phyloP scores from a whole-genome alignment of 1,140 invertebrate species.

The Telenomus remus region DNA sequence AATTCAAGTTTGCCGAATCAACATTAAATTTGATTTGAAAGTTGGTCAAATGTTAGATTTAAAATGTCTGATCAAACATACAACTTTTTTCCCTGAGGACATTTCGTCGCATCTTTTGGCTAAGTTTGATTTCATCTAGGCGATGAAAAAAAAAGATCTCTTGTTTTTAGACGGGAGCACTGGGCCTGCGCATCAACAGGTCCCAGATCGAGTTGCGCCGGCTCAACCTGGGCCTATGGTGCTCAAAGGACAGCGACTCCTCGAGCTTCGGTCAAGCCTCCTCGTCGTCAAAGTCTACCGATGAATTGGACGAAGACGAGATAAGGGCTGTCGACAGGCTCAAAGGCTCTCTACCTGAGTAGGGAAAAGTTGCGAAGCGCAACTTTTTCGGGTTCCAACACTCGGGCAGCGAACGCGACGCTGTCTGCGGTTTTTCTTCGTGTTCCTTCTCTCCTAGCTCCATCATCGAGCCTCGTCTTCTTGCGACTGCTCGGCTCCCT shows the following conservation, averaged over 20 bases:
- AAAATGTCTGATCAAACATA: too few relatives aligned
- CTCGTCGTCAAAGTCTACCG: constrained; percentile 71
- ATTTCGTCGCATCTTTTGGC: not conserved
- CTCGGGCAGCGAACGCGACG: constrained; percentile 71
- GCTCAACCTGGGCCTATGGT: constrained; percentile 58
- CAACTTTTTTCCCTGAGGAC: too few relatives aligned
- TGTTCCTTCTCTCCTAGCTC: constrained; percentile 68
- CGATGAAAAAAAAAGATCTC: constrained; percentile 40
- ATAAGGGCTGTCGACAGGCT: constrained; percentile 71
- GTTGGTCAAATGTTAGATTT: not conserved
- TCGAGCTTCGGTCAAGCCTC: constrained; percentile 69
- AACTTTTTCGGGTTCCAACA: constrained; percentile 68
- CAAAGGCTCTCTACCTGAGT: constrained; percentile 61
- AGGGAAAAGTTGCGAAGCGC: constrained; percentile 66
- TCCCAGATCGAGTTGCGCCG: constrained; percentile 63
- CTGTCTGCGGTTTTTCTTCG: constrained; percentile 65
- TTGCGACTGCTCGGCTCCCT: constrained; percentile 41
- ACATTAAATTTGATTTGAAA: too few relatives aligned
- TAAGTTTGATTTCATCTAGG: not conserved
- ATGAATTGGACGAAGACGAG: constrained; percentile 71
- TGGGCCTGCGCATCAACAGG: constrained; percentile 66
- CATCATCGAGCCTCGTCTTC: constrained; percentile 73
- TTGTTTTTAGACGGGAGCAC: constrained; percentile 65
- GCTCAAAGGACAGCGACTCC: constrained; percentile 63
- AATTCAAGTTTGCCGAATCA: too few relatives aligned